Evolutionary conservation across 2,113 vertebrate genomes (phyloP).

Genomic region (Stigmatopora nigra): DNA sequence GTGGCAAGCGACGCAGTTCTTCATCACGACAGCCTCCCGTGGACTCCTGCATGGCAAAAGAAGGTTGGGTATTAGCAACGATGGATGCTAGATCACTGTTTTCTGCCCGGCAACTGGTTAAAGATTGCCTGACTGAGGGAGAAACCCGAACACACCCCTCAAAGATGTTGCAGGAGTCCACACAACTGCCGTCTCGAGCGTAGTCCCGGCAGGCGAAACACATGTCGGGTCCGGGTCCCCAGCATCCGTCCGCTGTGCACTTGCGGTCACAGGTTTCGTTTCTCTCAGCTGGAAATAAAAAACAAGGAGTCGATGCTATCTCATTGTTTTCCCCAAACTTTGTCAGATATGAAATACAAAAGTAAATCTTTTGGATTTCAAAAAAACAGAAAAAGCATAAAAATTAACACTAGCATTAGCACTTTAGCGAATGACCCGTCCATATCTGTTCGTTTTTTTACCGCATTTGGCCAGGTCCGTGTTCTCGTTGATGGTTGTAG

Average conservation of each 20-base stretch:
- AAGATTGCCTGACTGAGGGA: constrained; percentile 27
- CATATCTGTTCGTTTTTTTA: background rate
- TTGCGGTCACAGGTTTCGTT: constrained; percentile 74
- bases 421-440: too few species aligned
- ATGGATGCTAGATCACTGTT: constrained; percentile 35
- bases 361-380: too few species aligned
- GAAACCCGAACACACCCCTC: constrained; percentile 74
- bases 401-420: too few species aligned
- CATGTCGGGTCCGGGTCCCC: constrained; percentile 83
- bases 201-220: constrained; percentile 80
- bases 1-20: constrained; percentile 76
- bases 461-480: constrained; percentile 43
- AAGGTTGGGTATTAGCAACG: constrained; percentile 52
- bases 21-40: constrained; percentile 70
- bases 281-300: constrained; percentile 49
- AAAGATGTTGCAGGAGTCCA: constrained; percentile 80
- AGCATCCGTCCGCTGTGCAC: constrained; percentile 82
- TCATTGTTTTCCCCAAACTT: constrained; percentile 23
- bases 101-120: constrained; percentile 17
- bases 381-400: too few species aligned
- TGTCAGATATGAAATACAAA: background rate
- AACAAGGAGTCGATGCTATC: background rate
- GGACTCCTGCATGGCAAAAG: constrained; percentile 64
- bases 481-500: constrained; percentile 28
- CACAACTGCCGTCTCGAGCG: constrained; percentile 77